Evolutionary conservation across 1,140 invertebrate species (phyloP), one percentile per base, ranked within the genome.

Genomic region (Monomorium pharaonis): DNA sequence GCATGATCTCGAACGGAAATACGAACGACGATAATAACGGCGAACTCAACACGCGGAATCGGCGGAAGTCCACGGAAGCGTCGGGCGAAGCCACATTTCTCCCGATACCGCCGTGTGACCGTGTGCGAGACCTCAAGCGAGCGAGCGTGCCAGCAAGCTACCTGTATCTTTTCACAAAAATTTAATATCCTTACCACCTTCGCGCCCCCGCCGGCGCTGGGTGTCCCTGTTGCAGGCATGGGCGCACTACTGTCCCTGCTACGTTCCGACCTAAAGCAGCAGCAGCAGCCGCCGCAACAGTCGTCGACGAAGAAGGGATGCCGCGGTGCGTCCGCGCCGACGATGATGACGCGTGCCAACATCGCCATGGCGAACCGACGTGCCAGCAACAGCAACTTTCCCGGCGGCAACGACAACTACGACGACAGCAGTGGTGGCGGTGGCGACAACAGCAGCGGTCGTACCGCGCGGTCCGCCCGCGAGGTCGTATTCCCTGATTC

Each of bases 401-500:
- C 89, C 7, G 88, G 84, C 18, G 89, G 86, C 37, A 88, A 87
- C 37, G 91, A 88, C 67, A 91, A 90, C 42, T 87, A 91, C 51
- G 88, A 91, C 27, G 88, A 88, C 65, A 87, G 90, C 33, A 80
- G 90, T 72, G 86, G 89, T n/a, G 85, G 91, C 84, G 86, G 89
- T 18, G 85, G 91, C 83, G 86, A 85, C 69, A 90, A 76, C 65
- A 37, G 76, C 16, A 78, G 91, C 10, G 85, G 72, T 63, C 88
- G 76, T 58, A 91, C 75, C 89, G 74, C 76, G 67, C n/a, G n/a
- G n/a, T 87, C 92, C 14, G 81, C 91, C 1, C 92, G 92, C 27
- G 93, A 95, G 62, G 94, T 96, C n/a, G 92, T 95, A 0, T 95
- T 95, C 67, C 94, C 94, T 0, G 94, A 95, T 69, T 95, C 94